Evolutionary conservation across 2,888 invertebrate genomes (phyloP).

Genomic region (Pheosia gnoma): DNA sequence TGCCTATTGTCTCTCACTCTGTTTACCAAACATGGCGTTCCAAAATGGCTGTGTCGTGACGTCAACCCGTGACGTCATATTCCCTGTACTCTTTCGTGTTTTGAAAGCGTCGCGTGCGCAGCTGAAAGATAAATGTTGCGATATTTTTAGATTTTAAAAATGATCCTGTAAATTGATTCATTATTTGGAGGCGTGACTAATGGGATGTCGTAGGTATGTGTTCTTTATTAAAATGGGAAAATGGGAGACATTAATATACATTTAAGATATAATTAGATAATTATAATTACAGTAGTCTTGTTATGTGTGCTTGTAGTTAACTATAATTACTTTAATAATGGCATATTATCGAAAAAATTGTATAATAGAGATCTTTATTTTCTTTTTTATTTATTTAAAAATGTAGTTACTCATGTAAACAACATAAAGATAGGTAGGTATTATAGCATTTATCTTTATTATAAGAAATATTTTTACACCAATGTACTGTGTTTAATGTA

Average conservation of each 20-base stretch:
- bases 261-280: slow-evolving; percentile 9
- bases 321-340: too few species aligned
- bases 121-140: slow-evolving; percentile 53
- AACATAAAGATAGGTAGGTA: too few species aligned
- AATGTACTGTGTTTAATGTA: too few species aligned
- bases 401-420: too few species aligned
- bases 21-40: slow-evolving; percentile 68
- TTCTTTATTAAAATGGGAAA: slow-evolving; percentile 3
- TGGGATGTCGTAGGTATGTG: slow-evolving; percentile 12
- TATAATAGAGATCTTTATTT: too few species aligned
- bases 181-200: slow-evolving; percentile 36
- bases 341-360: too few species aligned
- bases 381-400: too few species aligned
- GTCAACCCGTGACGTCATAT: slow-evolving; percentile 58
- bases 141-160: slow-evolving; percentile 35
- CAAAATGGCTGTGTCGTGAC: slow-evolving; percentile 51
- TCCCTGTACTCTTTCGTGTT: slow-evolving; percentile 49
- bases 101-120: slow-evolving; percentile 51
- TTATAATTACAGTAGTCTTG: slow-evolving; percentile 18
- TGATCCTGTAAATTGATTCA: slow-evolving; percentile 42
- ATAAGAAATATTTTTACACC: too few species aligned
- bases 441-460: too few species aligned
- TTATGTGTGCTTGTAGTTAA: too few species aligned
- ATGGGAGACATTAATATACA: neutral
- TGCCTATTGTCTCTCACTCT: slow-evolving; percentile 58